Evolutionary conservation across 2,888 invertebrate species (phyloP).

Genomic region (Caenorhabditis afra): DNA sequence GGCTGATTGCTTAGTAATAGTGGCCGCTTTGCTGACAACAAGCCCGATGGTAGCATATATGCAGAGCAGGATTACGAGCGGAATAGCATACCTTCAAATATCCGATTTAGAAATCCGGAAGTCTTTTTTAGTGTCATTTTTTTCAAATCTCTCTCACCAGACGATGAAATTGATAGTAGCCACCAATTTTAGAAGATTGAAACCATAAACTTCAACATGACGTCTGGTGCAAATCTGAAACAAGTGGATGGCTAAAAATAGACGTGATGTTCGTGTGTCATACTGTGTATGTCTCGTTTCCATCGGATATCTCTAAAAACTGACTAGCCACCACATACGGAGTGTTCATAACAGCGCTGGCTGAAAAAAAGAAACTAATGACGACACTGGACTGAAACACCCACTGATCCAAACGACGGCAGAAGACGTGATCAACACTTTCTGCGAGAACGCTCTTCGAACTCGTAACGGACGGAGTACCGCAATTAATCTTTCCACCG

Average conservation of each 20-base stretch:
- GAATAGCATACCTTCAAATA: constrained; percentile 80
- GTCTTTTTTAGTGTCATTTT: neutral
- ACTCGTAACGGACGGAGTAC: constrained; percentile 78
- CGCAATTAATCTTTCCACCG: constrained; percentile 77
- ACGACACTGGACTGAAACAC: neutral
- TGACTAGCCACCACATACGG: constrained; percentile 77
- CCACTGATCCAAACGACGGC: constrained; percentile 73
- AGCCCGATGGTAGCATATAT: constrained; percentile 81
- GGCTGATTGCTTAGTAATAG: constrained; percentile 64
- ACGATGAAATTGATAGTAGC: constrained; percentile 76
- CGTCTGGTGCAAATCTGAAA: constrained; percentile 73
- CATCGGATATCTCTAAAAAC: constrained; percentile 71
- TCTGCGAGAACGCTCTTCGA: constrained; percentile 70
- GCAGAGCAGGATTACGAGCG: constrained; percentile 80
- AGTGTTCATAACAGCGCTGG: constrained; percentile 73
- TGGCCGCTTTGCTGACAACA: constrained; percentile 73
- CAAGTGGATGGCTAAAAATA: neutral
- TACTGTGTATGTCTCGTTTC: constrained; percentile 66
- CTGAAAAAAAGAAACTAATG: constrained; percentile 28
- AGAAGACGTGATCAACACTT: constrained; percentile 70
- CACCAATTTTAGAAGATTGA: constrained; percentile 75
- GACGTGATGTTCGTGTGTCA: neutral
- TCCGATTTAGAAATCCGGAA: neutral
- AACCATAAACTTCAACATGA: constrained; percentile 65
- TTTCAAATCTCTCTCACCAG: constrained; percentile 65